Percentiles rank a stretch among this genome's conserved stretches.
These are phyloP conservation scores for Harpagoxenus sublaevis DNA, from an alignment of 2,888 invertebrate species.

Conservation along the genomic window DNA sequence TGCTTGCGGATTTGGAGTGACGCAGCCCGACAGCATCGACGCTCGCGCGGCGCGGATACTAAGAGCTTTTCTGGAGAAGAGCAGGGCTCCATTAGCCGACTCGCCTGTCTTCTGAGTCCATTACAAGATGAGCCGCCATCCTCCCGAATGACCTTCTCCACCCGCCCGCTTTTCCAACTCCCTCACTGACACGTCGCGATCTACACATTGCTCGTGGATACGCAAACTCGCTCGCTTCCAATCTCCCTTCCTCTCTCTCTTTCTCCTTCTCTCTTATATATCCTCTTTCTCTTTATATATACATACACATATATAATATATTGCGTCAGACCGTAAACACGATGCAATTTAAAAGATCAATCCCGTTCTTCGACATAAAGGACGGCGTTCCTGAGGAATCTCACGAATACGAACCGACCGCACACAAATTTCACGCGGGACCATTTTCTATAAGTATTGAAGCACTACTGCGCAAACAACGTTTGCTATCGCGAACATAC, in stretches of 20 bases:
- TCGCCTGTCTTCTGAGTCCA: constrained; percentile 86
- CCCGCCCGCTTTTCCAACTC: constrained; percentile 72
- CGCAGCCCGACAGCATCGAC: constrained; percentile 83
- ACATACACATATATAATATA: constrained; percentile 20
- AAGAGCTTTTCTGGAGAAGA: constrained; percentile 85
- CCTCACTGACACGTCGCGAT: constrained; percentile 74
- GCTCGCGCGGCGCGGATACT: constrained; percentile 83
- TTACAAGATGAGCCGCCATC: constrained; percentile 86
- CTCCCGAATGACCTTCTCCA: constrained; percentile 76
- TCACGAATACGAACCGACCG: constrained; percentile 4
- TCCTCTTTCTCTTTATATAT: background rate
- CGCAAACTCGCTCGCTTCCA: constrained; percentile 55
- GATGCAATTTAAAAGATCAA: constrained; percentile 55
- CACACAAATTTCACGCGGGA: constrained; percentile 18
- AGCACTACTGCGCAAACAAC: background rate
- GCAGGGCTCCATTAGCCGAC: constrained; percentile 86
- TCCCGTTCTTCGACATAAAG: constrained; percentile 48
- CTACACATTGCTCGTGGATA: constrained; percentile 69
- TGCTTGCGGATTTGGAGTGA: constrained; percentile 77
- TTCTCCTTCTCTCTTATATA: background rate
- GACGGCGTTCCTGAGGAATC: constrained; percentile 39
- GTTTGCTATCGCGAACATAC: background rate
- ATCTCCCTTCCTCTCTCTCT: background rate
- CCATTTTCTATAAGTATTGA: background rate
- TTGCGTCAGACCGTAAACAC: constrained; percentile 48